Evolutionary conservation across 2,797 vertebrate genomes (phyloP).

Genomic region (Aldrovandia affinis): DNA sequence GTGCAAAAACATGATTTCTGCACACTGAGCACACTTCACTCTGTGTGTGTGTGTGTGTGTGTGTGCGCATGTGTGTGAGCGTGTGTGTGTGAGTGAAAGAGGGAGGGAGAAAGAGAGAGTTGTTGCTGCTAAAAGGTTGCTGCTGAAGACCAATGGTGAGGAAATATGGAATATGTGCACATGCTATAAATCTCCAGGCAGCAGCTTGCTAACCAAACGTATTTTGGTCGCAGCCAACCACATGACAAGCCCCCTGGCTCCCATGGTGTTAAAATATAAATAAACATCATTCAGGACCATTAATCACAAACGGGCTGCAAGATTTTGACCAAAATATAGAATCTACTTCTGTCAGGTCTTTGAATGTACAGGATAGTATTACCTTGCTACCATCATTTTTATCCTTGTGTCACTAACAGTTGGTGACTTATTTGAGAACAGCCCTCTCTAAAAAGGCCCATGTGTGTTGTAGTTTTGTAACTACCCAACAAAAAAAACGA

Average conservation of each 20-base stretch:
- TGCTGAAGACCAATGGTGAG: neutral
- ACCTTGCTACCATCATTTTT: neutral
- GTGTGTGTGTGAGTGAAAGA: neutral
- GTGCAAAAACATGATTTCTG: too few relatives aligned
- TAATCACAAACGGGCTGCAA: neutral
- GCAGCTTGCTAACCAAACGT: neutral
- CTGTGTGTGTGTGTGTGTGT: neutral
- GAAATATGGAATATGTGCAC: neutral
- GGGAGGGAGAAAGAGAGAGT: neutral
- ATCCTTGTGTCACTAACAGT: neutral
- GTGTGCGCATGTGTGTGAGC: neutral
- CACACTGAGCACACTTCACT: too few relatives aligned
- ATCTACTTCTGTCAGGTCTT: neutral
- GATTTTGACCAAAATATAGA: slow-evolving; percentile 3
- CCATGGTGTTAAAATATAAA: slow-evolving; percentile 1
- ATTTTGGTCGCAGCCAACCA: neutral
- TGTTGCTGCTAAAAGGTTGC: neutral
- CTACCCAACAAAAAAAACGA: neutral
- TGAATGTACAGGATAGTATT: neutral
- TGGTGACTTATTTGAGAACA: neutral
- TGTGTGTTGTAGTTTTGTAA: neutral
- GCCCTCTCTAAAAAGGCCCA: neutral
- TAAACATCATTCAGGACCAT: slow-evolving; percentile 2
- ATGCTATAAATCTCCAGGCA: neutral
- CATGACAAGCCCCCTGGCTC: neutral